Evolutionary conservation across 2,113 vertebrate genomes (phyloP), one percentile per base, ranked within the genome.

Genomic region (Trogon melanurus): DNA sequence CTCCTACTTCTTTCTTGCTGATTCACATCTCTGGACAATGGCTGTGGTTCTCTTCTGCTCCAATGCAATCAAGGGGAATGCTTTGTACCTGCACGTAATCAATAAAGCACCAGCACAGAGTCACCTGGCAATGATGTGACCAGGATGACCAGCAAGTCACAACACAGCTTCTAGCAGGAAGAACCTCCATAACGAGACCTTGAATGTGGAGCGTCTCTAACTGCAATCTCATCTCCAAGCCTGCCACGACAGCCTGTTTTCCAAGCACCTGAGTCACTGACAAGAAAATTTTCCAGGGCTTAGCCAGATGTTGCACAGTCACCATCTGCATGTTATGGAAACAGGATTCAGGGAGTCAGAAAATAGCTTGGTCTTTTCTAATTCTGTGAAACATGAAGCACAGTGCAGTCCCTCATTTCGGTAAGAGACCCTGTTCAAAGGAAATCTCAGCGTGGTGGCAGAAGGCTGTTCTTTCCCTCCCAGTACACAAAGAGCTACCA

Each of bases 311-410:
- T 65, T 95, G 60, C 62, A 56, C 58, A 91, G 80, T 53, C 16
- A 0, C 92, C 83, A 93, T 64, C 73, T 75, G 66, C 53, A 74
- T 71, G 48, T 95, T 96, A 91, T 79, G 91, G 94, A 79, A 95
- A 80, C 51, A 88, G 53, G 81, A 65, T 3, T 7, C 58, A 73
- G 56, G 22, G 81, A 91, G 25, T 23, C 72, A 69, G 76, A 73
- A 93, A 88, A 84, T 2, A 88, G 57, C 60, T 48, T 15, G 9
- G 21, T 56, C 62, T 85, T 50, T 50, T 61, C 51, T 79, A 87
- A 86, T 82, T 76, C 84, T 84, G 56, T 62, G 32, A 88, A 74
- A 94, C 25, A 72, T 0, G 21, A 90, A 62, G 83, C 64, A 58
- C 71, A 41, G 57, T 8, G 41, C 41, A 92, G 62, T 5, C 74